Evolutionary conservation across 2,797 vertebrate genomes (phyloP).

Genomic region (Sebastes reedi): DNA sequence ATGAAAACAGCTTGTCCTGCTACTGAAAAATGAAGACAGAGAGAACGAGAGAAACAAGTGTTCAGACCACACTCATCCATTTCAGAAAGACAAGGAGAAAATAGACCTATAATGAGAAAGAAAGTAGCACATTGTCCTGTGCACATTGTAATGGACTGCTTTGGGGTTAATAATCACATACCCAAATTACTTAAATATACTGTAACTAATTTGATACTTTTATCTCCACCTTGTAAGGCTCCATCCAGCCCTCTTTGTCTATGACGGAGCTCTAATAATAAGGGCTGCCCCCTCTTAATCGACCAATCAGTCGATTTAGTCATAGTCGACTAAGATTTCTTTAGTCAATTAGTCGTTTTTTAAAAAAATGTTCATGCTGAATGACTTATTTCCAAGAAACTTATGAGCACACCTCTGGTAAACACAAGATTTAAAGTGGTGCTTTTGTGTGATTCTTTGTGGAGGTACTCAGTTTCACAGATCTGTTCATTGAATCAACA

Average conservation of each 20-base stretch:
- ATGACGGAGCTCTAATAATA: not conserved
- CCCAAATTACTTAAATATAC: slow-evolving; percentile 20
- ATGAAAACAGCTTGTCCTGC: slow-evolving; percentile 2
- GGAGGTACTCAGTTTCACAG: not conserved
- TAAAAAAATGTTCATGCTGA: not conserved
- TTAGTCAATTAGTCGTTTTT: not conserved
- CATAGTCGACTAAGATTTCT: not conserved
- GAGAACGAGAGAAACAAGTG: not conserved
- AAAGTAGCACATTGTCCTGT: not conserved
- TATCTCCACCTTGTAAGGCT: not conserved
- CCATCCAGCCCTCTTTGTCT: not conserved
- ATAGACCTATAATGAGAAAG: not conserved
- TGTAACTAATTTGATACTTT: not conserved
- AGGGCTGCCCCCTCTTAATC: not conserved
- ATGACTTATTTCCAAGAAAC: not conserved
- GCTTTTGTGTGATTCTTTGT: not conserved
- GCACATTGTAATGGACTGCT: not conserved
- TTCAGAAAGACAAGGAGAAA: slow-evolving; percentile 2
- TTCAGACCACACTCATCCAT: slow-evolving; percentile 1
- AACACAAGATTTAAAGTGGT: not conserved
- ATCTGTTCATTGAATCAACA: not conserved
- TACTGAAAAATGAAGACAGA: slow-evolving; percentile 12
- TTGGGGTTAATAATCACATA: slow-evolving; percentile 1
- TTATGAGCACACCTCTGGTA: not conserved
- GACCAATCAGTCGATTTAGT: not conserved